Conservation (phyloP, 2,113 vertebrate species). For the Oreocharis arfaki region DNA sequence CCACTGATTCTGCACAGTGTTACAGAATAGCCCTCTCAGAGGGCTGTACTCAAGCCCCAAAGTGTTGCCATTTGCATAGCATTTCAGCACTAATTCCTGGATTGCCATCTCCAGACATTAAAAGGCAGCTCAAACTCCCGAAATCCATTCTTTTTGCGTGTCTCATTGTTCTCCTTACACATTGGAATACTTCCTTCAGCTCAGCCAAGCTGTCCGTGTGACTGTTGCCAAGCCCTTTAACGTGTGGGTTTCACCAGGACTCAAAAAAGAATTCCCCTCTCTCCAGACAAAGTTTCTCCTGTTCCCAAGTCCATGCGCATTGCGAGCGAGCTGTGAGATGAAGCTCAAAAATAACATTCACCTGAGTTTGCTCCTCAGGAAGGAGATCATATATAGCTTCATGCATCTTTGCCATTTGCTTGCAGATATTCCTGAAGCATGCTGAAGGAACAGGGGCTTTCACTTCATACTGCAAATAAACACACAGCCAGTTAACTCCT, state of each 20-base stretch:
- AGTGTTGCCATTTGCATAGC: neutral
- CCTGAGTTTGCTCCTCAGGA: conserved; percentile 94
- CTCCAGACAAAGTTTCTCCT: neutral
- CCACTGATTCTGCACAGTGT: neutral
- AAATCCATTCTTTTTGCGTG: neutral
- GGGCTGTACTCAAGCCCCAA: neutral
- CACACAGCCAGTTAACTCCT: neutral
- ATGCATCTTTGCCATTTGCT: conserved; percentile 98
- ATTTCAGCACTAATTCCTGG: neutral
- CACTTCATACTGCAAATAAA: conserved; percentile 88
- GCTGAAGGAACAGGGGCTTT: conserved; percentile 95
- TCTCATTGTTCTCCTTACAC: neutral
- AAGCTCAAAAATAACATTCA: conserved; percentile 43
- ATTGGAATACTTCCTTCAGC: neutral
- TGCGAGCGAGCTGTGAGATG: neutral
- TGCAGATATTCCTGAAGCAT: conserved; percentile 95
- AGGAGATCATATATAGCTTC: conserved; percentile 94
- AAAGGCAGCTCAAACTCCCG: neutral
- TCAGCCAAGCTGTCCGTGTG: neutral
- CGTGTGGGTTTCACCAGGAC: neutral
- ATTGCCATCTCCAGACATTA: neutral
- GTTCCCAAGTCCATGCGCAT: neutral
- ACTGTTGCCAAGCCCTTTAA: neutral
- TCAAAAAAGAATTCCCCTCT: neutral
- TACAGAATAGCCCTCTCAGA: neutral